Evolutionary conservation across 2,113 vertebrate species (phyloP).

Genomic region (Thermophis baileyi): DNA sequence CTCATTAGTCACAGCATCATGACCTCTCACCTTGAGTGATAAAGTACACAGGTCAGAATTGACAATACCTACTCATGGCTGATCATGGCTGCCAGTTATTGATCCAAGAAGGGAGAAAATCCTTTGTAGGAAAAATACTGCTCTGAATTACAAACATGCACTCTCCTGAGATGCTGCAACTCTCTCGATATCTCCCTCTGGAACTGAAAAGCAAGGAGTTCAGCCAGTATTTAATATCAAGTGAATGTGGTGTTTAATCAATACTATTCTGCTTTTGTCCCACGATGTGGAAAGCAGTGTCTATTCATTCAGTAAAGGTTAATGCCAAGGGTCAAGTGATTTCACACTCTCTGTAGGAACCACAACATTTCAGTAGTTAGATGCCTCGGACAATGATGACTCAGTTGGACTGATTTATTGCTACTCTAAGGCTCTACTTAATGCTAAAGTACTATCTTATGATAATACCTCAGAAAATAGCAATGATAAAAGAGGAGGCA

Average conservation of each 20-base stretch:
- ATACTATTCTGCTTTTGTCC: conserved; percentile 94
- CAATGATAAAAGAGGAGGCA: conserved; percentile 77
- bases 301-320: conserved; percentile 96
- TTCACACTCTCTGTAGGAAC: conserved; percentile 93
- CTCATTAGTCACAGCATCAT: conserved; percentile 67
- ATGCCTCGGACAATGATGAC: conserved; percentile 92
- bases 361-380: conserved; percentile 84
- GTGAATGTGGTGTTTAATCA: conserved; percentile 95
- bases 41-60: conserved; percentile 78
- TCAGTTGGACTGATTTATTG: conserved; percentile 97
- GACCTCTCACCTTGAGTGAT: conserved; percentile 73
- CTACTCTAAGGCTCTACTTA: conserved; percentile 79
- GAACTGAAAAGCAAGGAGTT: conserved; percentile 76
- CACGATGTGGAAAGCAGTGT: conserved; percentile 84
- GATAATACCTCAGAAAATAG: conserved; percentile 88
- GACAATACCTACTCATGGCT: conserved; percentile 77
- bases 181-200: conserved; percentile 69
- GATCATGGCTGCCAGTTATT: conserved; percentile 82
- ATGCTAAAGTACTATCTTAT: conserved; percentile 89
- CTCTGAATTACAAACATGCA: conserved; percentile 91
- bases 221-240: conserved; percentile 95
- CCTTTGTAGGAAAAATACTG: conserved; percentile 80
- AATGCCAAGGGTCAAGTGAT: conserved; percentile 99
- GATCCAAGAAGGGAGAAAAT: conserved; percentile 71
- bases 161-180: conserved; percentile 78